Percentiles rank a stretch among this genome's conserved stretches.
Conservation (phyloP, 1,140 invertebrate genomes). For the Drosophila serrata region DNA sequence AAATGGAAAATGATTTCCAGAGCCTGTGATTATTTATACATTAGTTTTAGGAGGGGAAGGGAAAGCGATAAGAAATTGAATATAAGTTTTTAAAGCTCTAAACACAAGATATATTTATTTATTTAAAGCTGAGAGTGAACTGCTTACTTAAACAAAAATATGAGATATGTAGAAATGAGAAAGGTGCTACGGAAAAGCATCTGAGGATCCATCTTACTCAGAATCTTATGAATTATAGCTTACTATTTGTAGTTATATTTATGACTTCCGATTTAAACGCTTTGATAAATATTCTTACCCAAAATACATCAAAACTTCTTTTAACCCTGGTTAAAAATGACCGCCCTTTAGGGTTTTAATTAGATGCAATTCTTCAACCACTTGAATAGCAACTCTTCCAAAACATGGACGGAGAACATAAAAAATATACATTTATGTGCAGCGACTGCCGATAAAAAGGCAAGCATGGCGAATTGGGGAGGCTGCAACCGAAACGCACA, state of each 20-base stretch:
- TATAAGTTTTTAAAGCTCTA: not conserved
- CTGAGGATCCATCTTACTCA: not conserved
- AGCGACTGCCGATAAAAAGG: constrained; percentile 42
- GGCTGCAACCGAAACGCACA: constrained; percentile 58
- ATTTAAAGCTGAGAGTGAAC: not conserved
- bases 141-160: not conserved
- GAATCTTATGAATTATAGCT: not conserved
- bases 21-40: constrained; percentile 41
- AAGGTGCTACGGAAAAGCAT: not conserved
- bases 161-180: not conserved
- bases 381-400: constrained; percentile 5
- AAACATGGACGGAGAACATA: constrained; percentile 42
- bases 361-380: not conserved
- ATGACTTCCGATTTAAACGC: not conserved
- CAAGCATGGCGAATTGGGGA: constrained; percentile 63
- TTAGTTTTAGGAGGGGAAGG: constrained; percentile 6
- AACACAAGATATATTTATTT: too few relatives aligned
- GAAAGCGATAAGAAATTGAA: not conserved
- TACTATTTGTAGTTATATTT: too few relatives aligned
- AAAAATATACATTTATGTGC: constrained; percentile 36
- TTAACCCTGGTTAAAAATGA: constrained; percentile 7
- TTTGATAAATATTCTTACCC: not conserved
- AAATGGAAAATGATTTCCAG: constrained; percentile 52
- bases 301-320: not conserved
- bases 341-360: not conserved